A percentile compares a stretch with the other conserved stretches of the same genome.
Conservation (phyloP, 2,113 vertebrate species). For the Corydoras sp. region DNA sequence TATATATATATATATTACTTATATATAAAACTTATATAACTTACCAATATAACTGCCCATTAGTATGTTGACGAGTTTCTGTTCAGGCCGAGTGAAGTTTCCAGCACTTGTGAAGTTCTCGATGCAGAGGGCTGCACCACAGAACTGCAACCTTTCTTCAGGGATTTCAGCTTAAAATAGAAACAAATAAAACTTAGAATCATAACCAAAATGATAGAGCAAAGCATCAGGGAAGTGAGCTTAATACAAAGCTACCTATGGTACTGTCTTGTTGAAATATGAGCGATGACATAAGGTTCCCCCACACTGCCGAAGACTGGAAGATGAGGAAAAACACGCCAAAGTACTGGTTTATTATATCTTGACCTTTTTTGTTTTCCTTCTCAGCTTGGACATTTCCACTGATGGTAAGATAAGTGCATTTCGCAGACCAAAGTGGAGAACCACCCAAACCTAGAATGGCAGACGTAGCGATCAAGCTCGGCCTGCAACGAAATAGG, state of each 20-base stretch:
- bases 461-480: slow-evolving; percentile 81
- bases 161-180: slow-evolving; percentile 56
- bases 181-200: not conserved
- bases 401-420: slow-evolving; percentile 81
- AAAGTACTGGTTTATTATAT: slow-evolving; percentile 86
- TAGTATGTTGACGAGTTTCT: slow-evolving; percentile 72
- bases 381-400: slow-evolving; percentile 66
- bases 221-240: not conserved
- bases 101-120: slow-evolving; percentile 26
- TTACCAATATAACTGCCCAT: slow-evolving; percentile 86
- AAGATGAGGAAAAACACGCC: slow-evolving; percentile 93
- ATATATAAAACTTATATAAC: no score
- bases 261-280: slow-evolving; percentile 72
- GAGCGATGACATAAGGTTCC: slow-evolving; percentile 92
- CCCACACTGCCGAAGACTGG: slow-evolving; percentile 87
- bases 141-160: slow-evolving; percentile 65
- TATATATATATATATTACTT: no score
- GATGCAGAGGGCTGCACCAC: slow-evolving; percentile 75
- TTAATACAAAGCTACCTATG: slow-evolving; percentile 61
- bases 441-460: slow-evolving; percentile 88
- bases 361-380: slow-evolving; percentile 61
- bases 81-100: slow-evolving; percentile 57
- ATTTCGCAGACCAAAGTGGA: slow-evolving; percentile 89
- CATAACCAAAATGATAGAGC: not conserved
- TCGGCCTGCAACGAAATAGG: no score